Base-by-base conservation (phyloP, 1,140 invertebrate species). In the Eriocheir sinensis region DNA sequence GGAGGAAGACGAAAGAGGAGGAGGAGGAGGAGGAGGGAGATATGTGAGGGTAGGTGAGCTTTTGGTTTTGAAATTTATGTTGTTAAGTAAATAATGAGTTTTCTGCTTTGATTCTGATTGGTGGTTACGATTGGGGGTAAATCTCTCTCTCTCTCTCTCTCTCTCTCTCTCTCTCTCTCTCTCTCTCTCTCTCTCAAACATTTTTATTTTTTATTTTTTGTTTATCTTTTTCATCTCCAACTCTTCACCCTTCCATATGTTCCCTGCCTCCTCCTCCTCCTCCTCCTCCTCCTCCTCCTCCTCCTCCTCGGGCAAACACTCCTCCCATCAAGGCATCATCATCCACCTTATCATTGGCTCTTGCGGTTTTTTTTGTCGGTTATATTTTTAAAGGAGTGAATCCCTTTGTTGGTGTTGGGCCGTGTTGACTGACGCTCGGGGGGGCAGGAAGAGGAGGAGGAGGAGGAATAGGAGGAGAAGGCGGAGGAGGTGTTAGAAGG, bases 91-190 rank as follows among this genome's bases (percentile, higher is more conserved):
- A 6, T 21, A 72, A 72, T 72, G 60, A 72, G 60, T 21, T 72
- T 72, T n/a, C 60, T 72, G 60, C 21, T 72, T 72, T 72, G 8
- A 72, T 72, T n/a, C 27, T 72, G 60, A 72, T 72, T 72, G 60
- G 60, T n/a, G 27, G 60, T 21, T 72, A n/a, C n/a, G 60, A 72
- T 72, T 72, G 60, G 60, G n/a, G 27, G 60, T 21, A 21, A 3
- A 6, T 3, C 9, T 36, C 83, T 86, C 83, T 86, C 83, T 86
- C 83, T 86, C 83, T 86, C 83, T 72, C 60, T 72, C 60, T 72
- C 60, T 72, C 60, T 72, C 60, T 72, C 60, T 72, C 60, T 72
- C 60, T 72, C 60, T 72, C 60, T 72, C 60, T 72, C 60, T 72
- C 60, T 83, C 80, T 83, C 80, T 83, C 80, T 83, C 30, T 83